Conservation (phyloP, 2,113 vertebrate species). For the Gasterosteus nipponicus region DNA sequence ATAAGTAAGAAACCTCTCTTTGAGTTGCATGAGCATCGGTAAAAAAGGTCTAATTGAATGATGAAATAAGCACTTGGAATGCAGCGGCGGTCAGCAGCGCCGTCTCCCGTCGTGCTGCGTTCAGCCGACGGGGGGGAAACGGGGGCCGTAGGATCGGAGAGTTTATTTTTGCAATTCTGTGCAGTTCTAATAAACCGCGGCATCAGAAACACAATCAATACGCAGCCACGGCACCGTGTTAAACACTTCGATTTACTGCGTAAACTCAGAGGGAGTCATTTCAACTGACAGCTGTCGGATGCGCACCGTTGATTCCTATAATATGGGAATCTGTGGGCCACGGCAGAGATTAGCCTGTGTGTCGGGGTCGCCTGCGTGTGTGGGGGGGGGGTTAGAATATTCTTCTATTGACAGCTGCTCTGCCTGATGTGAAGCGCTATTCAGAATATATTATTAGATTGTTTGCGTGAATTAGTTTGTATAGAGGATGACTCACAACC, state of each 20-base stretch:
- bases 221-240: background rate
- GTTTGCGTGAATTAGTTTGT: constrained; percentile 44
- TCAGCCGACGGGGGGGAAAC: background rate
- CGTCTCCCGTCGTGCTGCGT: background rate
- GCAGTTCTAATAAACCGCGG: constrained; percentile 24
- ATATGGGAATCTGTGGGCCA: background rate
- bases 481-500: constrained; percentile 6
- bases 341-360: background rate
- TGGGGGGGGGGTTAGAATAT: constrained; percentile 5
- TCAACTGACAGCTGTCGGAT: background rate
- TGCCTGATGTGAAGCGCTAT: constrained; percentile 37
- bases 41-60: background rate
- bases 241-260: background rate
- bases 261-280: background rate
- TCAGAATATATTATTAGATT: constrained; percentile 48
- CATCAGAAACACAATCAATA: constrained; percentile 38
- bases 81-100: background rate
- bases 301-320: background rate
- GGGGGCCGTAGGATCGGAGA: constrained; percentile 21
- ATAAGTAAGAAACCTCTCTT: background rate
- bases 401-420: constrained; percentile 33
- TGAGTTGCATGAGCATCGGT: background rate
- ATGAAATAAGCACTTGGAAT: background rate
- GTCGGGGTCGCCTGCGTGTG: background rate
- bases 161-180: constrained; percentile 17